Conservation (phyloP, 2,797 vertebrate species). For the Sebastolobus altivelis region DNA sequence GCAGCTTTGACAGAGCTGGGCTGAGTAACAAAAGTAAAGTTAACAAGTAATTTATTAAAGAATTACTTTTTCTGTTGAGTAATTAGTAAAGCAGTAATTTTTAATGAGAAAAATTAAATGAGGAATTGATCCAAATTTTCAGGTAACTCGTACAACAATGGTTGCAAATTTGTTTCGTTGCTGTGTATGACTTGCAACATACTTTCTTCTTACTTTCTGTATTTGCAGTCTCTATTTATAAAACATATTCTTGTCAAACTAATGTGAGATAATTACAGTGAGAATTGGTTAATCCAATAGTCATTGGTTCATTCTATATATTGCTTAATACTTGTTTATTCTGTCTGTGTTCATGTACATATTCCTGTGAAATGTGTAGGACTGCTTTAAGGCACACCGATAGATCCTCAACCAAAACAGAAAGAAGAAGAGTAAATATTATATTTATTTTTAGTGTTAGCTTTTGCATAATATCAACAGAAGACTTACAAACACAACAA, state of each 20-base stretch:
- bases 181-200: not conserved
- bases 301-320: not conserved
- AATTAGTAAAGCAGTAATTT: not conserved
- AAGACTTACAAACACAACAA: not conserved
- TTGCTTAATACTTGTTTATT: conserved; percentile 19
- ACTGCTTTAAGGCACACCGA: not conserved
- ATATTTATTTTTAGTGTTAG: not conserved
- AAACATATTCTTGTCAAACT: not conserved
- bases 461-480: not conserved
- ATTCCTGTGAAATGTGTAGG: not conserved
- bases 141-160: not conserved
- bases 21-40: not conserved
- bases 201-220: not conserved
- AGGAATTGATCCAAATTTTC: not conserved
- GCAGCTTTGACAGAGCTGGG: not conserved
- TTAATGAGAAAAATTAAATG: not conserved
- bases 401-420: not conserved
- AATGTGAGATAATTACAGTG: not conserved
- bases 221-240: not conserved
- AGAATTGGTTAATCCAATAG: not conserved
- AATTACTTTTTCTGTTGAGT: not conserved
- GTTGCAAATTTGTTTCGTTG: not conserved
- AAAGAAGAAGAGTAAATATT: not conserved
- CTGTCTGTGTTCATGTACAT: not conserved
- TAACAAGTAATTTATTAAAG: not conserved